Percentiles rank a stretch among this genome's conserved stretches.
Conservation (phyloP, 2,888 invertebrate genomes). For the Plebejus argus region DNA sequence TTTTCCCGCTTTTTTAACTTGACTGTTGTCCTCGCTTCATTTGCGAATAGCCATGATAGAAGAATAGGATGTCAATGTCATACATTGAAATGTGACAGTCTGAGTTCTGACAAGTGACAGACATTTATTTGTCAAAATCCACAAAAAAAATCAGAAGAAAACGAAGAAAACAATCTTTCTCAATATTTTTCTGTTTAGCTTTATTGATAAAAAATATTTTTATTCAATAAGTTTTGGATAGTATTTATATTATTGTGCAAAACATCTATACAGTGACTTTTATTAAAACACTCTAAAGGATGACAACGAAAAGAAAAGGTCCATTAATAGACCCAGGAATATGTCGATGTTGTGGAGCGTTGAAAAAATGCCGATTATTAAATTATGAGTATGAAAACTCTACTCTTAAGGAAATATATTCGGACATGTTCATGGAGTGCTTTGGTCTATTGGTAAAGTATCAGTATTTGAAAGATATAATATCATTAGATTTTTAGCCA, state of each 20-base stretch:
- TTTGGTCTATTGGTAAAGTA: constrained; percentile 65
- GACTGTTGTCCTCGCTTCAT: too few relatives aligned
- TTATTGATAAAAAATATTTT: not conserved
- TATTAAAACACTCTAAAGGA: constrained; percentile 48
- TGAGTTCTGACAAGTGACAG: too few relatives aligned
- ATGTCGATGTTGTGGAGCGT: constrained; percentile 66
- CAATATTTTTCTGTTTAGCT: too few relatives aligned
- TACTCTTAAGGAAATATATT: constrained; percentile 66
- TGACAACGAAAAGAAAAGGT: constrained; percentile 55
- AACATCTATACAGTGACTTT: not conserved
- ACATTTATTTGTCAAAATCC: too few relatives aligned
- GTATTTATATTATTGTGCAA: not conserved
- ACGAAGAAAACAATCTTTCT: too few relatives aligned
- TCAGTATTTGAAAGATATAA: not conserved
- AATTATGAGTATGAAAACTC: constrained; percentile 67
- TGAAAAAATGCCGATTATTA: constrained; percentile 68
- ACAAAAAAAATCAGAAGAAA: too few relatives aligned
- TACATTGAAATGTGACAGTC: too few relatives aligned
- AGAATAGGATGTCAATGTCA: too few relatives aligned
- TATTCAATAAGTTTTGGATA: not conserved
- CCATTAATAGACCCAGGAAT: constrained; percentile 66
- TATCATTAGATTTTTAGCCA: too few relatives aligned
- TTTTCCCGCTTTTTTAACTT: too few relatives aligned
- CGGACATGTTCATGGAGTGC: constrained; percentile 72
- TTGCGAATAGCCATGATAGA: too few relatives aligned